A percentile compares a stretch with the other conserved stretches of the same genome.
phyloP scores from a whole-genome alignment of 2,113 vertebrate genomes.

The Sardina pilchardus region DNA sequence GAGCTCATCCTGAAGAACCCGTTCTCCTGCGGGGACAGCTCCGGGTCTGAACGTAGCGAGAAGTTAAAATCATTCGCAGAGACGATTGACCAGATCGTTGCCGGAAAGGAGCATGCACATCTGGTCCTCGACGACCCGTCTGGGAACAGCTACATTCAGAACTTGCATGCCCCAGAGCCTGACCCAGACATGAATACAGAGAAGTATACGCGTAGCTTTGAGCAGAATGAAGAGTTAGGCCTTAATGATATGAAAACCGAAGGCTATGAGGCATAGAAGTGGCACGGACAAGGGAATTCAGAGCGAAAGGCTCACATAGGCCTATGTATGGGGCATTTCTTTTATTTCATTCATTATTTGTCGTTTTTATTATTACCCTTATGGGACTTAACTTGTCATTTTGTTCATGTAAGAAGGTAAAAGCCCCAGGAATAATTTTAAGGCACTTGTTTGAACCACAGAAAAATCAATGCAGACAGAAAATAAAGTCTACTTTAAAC shows the following conservation, averaged over 20 bases:
- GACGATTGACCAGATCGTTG: conserved; percentile 79
- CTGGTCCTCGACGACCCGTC: conserved; percentile 88
- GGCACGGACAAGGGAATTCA: background rate
- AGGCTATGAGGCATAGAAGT: conserved; percentile 69
- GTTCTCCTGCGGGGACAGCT: conserved; percentile 87
- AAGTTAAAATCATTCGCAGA: conserved; percentile 80
- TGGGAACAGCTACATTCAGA: conserved; percentile 96
- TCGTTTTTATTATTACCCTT: too few relatives aligned
- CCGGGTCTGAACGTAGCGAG: conserved; percentile 46
- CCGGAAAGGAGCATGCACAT: conserved; percentile 71
- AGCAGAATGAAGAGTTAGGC: conserved; percentile 93
- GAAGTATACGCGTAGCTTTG: conserved; percentile 80
- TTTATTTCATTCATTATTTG: too few relatives aligned
- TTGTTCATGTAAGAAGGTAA: too few relatives aligned
- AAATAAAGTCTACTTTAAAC: conserved; percentile 22
- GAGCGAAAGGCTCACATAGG: background rate
- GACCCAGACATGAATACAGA: conserved; percentile 86
- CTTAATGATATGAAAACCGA: conserved; percentile 94
- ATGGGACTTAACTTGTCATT: too few relatives aligned
- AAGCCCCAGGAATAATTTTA: too few relatives aligned
- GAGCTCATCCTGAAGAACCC: conserved; percentile 88
- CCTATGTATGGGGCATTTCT: too few relatives aligned
- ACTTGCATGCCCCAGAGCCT: conserved; percentile 87
- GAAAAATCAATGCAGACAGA: background rate
- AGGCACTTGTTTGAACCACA: too few relatives aligned